Conservation (phyloP, 2,113 vertebrate species). For the Hyperoodon ampullatus region DNA sequence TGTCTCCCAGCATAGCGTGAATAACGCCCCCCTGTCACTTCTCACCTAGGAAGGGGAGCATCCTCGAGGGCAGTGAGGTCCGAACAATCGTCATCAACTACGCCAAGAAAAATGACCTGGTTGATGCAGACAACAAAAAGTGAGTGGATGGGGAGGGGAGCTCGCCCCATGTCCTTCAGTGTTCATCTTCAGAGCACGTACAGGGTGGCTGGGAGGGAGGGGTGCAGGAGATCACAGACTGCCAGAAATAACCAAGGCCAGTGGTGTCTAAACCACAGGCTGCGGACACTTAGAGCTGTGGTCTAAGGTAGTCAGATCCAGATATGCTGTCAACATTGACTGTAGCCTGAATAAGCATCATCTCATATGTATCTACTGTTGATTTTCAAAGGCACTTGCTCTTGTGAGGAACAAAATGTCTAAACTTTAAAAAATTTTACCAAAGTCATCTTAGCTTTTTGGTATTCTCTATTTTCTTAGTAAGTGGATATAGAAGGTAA, state of each 20-base stretch:
- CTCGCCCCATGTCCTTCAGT: not conserved
- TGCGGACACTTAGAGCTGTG: not conserved
- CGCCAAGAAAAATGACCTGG: conserved; percentile 93
- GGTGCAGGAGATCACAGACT: not conserved
- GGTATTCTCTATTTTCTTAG: not conserved
- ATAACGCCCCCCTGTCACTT: not conserved
- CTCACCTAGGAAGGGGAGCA: conserved; percentile 90
- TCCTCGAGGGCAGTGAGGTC: conserved; percentile 91
- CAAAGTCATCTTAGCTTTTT: not conserved
- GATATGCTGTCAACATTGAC: fast-evolving
- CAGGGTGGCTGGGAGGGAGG: not conserved
- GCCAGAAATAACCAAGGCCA: not conserved
- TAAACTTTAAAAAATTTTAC: not conserved
- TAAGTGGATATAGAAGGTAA: not conserved
- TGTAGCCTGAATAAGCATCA: not conserved
- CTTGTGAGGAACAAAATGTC: not conserved
- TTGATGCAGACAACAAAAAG: conserved; percentile 94
- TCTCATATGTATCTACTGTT: fast-evolving
- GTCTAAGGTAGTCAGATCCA: not conserved
- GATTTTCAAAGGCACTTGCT: not conserved
- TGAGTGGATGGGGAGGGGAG: conserved; percentile 80
- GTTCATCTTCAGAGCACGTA: no score
- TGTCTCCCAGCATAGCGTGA: not conserved
- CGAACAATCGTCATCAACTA: conserved; percentile 91
- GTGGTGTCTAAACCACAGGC: not conserved